Evolutionary conservation across 2,888 invertebrate genomes (phyloP), one percentile per base, ranked within the genome.

Genomic region (Carterocephalus palaemon): DNA sequence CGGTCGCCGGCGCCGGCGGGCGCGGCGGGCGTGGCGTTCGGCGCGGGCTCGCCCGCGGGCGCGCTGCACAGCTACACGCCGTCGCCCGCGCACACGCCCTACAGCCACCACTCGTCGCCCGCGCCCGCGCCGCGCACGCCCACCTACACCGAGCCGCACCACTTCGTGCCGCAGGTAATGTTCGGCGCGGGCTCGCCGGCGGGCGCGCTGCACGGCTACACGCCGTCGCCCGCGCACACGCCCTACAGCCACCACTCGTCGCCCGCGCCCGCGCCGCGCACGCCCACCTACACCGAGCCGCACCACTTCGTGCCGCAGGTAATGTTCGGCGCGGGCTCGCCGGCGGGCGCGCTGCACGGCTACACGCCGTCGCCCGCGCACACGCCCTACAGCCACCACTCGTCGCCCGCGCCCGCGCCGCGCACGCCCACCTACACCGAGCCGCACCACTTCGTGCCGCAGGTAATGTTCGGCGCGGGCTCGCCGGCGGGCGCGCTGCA

Each of bases 321-420:
- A n/a, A 3, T 8, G 10, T 4, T 1, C 8, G 3, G 8, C n/a
- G 67, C 67, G 9, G 73, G 77, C 51, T 76, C 81, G 6, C 76
- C 77, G 17, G 59, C 62, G 47, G 57, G 59, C 7, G 73, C 65
- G 43, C 60, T 60, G 47, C 68, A 53, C 60, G 65, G 62, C 53
- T 85, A 75, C 81, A 78, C 78, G 51, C 77, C 82, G 34, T 82
- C 82, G 40, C 83, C 83, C 3, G 75, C 81, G 55, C 79, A 79
- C 77, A 82, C 82, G 60, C 82, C 83, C 36, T 84, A 83, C 77
- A 70, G 70, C 59, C 81, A 82, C 62, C 84, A 84, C 75, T 78
- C 78, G 46, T 81, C 80, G 50, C 81, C 80, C 34, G 78, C 79
- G 64, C 72, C 68, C 33, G 66, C 73, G 46, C 59, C 68, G 31